These are phyloP conservation scores for Microtus montanus DNA, from an alignment of 2,113 vertebrate genomes.

Conservation along the genomic window DNA sequence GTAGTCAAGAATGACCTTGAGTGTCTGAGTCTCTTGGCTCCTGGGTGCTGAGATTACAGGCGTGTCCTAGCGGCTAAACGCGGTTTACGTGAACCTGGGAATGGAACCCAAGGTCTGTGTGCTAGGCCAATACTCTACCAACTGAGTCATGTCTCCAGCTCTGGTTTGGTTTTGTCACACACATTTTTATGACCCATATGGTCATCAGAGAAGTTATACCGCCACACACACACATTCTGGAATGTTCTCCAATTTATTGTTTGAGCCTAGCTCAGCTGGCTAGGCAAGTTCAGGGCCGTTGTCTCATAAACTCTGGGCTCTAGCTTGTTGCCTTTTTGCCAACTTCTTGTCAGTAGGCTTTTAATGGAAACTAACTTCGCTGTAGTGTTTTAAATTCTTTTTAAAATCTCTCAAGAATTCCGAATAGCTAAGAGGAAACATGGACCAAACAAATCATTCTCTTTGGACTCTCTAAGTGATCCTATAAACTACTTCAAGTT, in stretches of 20 bases:
- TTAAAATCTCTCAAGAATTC: slow-evolving; percentile 6
- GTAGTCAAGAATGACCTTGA: not conserved
- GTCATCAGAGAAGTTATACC: not conserved
- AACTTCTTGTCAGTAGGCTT: not conserved
- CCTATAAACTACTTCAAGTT: not conserved
- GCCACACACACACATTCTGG: not conserved
- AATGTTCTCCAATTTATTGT: not conserved
- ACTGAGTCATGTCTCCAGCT: not conserved
- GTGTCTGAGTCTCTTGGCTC: not conserved
- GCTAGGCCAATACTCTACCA: not conserved
- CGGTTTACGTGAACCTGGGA: not conserved
- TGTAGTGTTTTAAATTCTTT: not conserved
- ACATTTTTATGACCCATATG: not conserved
- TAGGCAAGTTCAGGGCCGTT: not conserved
- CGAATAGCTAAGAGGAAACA: not conserved
- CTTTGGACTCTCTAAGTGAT: not conserved
- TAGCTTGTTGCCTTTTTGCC: not conserved
- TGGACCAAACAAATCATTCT: not conserved
- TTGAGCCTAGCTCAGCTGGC: not conserved
- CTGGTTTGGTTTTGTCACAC: not conserved
- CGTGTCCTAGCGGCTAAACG: not conserved
- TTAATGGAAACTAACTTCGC: not conserved
- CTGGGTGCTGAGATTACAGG: not conserved
- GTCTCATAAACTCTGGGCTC: not conserved
- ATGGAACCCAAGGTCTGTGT: not conserved